Evolutionary conservation across 2,888 invertebrate genomes (phyloP), one percentile per base, ranked within the genome.

Genomic region (Prenolepis imparis): DNA sequence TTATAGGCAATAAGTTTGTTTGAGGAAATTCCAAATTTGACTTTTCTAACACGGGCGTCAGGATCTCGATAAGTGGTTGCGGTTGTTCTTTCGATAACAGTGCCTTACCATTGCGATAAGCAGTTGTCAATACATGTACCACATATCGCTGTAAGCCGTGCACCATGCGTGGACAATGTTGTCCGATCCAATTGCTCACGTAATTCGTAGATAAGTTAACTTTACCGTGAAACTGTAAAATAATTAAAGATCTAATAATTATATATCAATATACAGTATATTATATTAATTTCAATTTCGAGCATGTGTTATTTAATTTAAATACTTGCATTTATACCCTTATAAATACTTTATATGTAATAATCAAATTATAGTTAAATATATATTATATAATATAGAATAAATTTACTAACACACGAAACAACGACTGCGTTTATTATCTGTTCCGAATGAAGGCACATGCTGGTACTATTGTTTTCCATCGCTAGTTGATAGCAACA

Each of bases 121-220:
- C 96, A 6, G 96, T 96, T 3, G 96, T 96, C 73, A 96, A 92
- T 39, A 96, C 95, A 90, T 96, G 96, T 11, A 96, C 95, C 24
- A 96, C 95, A 89, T 96, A 97, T 94, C 97, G 96, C 94, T 98
- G 98, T 36, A 98, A 95, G 3, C 98, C 97, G 82, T 97, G 95
- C 61, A 98, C 96, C 61, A 98, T 95, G 63, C 98, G 95, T 59
- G 97, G 97, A 84, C 97, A 97, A 95, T 98, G 97, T 87, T 97
- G 96, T 91, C 96, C 96, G 36, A 98, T 95, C 98, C 98, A 98
- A 93, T 98, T 97, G 74, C 97, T 96, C 83, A 98, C 97, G 93
- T 96, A 98, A 84, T 97, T 97, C 32, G 96, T 95, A 73, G 97
- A 97, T 88, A 98, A 96, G 68, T 96, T 95, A 84, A 96, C 96